Evolutionary conservation across 2,113 vertebrate genomes (phyloP).

Genomic region (Columba livia): DNA sequence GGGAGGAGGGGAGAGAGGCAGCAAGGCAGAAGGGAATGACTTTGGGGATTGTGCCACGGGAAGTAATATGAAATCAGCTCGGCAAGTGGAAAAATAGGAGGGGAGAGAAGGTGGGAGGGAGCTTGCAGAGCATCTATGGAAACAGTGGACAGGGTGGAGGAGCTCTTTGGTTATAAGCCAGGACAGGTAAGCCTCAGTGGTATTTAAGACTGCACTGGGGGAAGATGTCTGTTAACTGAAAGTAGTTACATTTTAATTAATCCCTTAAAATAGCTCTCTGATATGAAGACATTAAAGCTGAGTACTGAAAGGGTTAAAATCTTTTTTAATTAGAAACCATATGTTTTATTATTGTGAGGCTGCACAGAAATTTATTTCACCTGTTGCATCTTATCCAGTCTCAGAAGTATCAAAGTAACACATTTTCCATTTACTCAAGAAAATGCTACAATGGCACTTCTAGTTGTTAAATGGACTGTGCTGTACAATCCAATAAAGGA

Average conservation of each 20-base stretch:
- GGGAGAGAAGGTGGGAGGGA: not conserved
- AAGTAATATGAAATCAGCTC: not conserved
- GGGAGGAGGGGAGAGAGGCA: not conserved
- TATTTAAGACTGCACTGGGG: not conserved
- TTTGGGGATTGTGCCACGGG: not conserved
- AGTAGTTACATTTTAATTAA: not conserved
- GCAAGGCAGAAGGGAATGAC: not conserved
- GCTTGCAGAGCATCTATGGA: not conserved
- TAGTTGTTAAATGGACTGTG: not conserved
- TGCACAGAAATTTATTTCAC: not conserved
- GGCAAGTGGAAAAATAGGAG: not conserved
- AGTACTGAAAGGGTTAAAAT: constrained; percentile 9
- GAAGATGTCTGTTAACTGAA: not conserved
- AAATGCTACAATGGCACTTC: not conserved
- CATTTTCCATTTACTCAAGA: not conserved
- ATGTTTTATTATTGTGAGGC: not conserved
- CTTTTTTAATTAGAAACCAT: not conserved
- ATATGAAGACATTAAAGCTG: not conserved
- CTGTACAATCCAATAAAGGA: not conserved
- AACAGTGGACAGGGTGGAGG: not conserved
- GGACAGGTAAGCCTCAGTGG: not conserved
- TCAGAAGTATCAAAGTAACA: not conserved
- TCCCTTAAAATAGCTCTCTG: not conserved
- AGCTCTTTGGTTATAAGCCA: not conserved
- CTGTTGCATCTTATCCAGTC: not conserved